Base-by-base conservation (phyloP, 2,888 invertebrate species). In the Coenonympha glycerion region DNA sequence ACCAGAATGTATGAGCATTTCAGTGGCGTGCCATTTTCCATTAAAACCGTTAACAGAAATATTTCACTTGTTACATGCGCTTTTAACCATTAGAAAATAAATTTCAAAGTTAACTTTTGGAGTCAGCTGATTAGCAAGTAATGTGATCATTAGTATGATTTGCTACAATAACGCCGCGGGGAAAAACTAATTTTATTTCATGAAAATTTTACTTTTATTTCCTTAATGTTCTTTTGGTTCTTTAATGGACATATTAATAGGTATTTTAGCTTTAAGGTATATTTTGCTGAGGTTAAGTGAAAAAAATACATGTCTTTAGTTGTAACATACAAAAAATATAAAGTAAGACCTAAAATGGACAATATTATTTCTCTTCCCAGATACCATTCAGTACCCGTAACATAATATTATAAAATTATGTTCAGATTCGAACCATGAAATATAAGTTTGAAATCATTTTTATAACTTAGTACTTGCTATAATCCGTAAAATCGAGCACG, bases 111-210 rank as follows among this genome's bases (percentile, higher is more conserved):
- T 51, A 55, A 50, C 42, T 56, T n/a, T 55, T 42, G 33, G 45
- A 33, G 28, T 53, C 37, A 44, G 15, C 50, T 53, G 48, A 55
- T 51, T 54, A 52, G 48, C 45, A 8, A 24, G 22, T 50, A 58
- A 58, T 58, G 50, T 49, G 52, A 44, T 28, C 54, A 50, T 58
- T 55, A 56, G 13, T 54, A 50, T 50, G 50, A 54, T 54, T 55
- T 53, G 56, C 54, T 47, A 26, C 40, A 47, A 28, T 44, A 22
- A 55, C 49, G 46, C 21, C 22, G 16, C 24, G n/a, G 16, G 44
- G 16, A 36, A 40, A 46, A 49, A 46, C 45, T 47, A 51, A 52
- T 53, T 56, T 53, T 37, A 28, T 15, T 33, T 30, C n/a, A n/a
- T 11, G 15, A 30, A 28, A 42, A 37, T 37, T 39, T 41, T 41